Evolutionary conservation across 1,140 invertebrate species (phyloP), one percentile per base, ranked within the genome.

Genomic region (Branchinecta lindahli): DNA sequence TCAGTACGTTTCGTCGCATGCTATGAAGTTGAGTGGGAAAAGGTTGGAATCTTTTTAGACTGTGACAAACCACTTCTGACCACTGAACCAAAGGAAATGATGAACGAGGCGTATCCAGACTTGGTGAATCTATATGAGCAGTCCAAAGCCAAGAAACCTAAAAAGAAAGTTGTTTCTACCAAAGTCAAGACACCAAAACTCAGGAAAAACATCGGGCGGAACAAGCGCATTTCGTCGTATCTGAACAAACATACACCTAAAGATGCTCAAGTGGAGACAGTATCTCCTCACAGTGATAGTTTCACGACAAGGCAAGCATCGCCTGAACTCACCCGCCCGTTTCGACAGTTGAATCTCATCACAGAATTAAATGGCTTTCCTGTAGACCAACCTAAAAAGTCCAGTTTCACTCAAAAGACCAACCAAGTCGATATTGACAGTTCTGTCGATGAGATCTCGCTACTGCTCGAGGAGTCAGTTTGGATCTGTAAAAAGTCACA

Each of bases 11-110:
- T 61, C 6, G 18, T 61, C 18, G 52, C 12, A 1, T 61, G 52
- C 52, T 61, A 61, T 61, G 52, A 61, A 61, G 52, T 61, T 61
- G 52, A 61, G 18, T 61, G 52, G 52, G 52, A 61, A 20, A 61
- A 61, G 52, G 52, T 61, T 61, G 52, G 52, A 15, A 20, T 6
- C 12, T 61, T 61, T 61, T 61, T 61, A 61, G 52, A 61, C 12
- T 61, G 2, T 12, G 18, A 61, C 6, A 15, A 20, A 12, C 52
- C 52, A 15, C 52, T 61, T 1, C 12, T 61, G 12, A 15, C 52
- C 12, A 61, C 52, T 61, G 52, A 61, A 61, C 52, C 52, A 1
- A 61, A 61, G 18, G 52, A 12, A 4, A 15, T 61, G 18, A 15
- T 61, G 18, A 61, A 61, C 2, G 52, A 61, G 1, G 18, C 52